Evolutionary conservation across 2,888 invertebrate species (phyloP).

Genomic region (Leptinotarsa juncta): DNA sequence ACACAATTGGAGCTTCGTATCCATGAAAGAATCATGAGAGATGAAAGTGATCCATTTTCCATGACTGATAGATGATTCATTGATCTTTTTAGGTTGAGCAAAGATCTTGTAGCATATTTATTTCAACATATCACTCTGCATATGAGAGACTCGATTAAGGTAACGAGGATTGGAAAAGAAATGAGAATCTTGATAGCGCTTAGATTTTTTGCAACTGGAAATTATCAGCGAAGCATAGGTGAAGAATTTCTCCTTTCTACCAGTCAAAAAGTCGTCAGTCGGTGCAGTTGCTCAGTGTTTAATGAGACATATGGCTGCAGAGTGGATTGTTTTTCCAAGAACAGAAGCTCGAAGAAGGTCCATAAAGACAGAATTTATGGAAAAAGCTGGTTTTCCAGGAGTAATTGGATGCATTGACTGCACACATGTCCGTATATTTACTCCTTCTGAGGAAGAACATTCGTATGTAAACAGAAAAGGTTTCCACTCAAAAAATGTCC

Average conservation of each 20-base stretch:
- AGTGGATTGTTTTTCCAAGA: neutral
- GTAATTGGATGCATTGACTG: constrained; percentile 24
- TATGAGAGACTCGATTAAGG: neutral
- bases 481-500: constrained; percentile 29
- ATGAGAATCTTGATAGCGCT: neutral
- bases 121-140: neutral
- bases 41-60: neutral
- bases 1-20: neutral
- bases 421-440: constrained; percentile 6
- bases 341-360: neutral
- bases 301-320: neutral
- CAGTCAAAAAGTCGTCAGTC: neutral
- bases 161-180: neutral
- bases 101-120: neutral
- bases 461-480: constrained; percentile 28
- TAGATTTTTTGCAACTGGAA: neutral
- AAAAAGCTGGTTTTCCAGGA: constrained; percentile 6
- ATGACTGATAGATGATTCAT: neutral
- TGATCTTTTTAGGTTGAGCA: neutral
- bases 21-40: neutral
- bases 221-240: neutral
- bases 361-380: constrained; percentile 8
- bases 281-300: neutral
- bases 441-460: constrained; percentile 18
- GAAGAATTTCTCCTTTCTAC: neutral